Evolutionary conservation across 2,113 vertebrate species (phyloP).

Genomic region (Archocentrus centrarchus): DNA sequence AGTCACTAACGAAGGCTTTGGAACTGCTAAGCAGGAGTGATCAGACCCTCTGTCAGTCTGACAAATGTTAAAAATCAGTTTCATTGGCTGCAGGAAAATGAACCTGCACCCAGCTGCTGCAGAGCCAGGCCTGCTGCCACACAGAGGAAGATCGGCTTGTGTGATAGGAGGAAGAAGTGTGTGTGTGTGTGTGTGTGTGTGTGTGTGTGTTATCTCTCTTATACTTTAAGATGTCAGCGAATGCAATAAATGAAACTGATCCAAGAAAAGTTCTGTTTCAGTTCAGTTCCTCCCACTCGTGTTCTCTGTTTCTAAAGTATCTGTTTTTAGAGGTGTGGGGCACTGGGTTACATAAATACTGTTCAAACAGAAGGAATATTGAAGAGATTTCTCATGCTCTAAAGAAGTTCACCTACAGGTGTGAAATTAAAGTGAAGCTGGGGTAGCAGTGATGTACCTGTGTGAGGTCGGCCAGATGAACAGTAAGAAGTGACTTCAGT

Average conservation of each 20-base stretch:
- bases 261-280: not conserved
- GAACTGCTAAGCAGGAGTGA: not conserved
- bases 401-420: not conserved
- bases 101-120: not conserved
- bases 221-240: not conserved
- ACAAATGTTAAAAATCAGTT: not conserved
- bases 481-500: too few species aligned
- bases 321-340: not conserved
- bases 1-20: not conserved
- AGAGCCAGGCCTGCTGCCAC: not conserved
- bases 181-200: too few species aligned
- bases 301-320: not conserved
- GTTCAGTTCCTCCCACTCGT: constrained; percentile 27
- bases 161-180: not conserved
- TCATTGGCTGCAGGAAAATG: too few species aligned
- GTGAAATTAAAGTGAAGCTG: not conserved
- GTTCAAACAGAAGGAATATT: not conserved
- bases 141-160: not conserved
- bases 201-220: not conserved
- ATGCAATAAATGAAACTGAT: not conserved
- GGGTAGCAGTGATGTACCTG: not conserved
- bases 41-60: not conserved
- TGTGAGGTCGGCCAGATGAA: not conserved
- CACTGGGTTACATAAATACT: not conserved
- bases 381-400: not conserved